These are phyloP conservation scores for Pelobates fuscus DNA, from an alignment of 2,113 vertebrate species.

Conservation along the genomic window DNA sequence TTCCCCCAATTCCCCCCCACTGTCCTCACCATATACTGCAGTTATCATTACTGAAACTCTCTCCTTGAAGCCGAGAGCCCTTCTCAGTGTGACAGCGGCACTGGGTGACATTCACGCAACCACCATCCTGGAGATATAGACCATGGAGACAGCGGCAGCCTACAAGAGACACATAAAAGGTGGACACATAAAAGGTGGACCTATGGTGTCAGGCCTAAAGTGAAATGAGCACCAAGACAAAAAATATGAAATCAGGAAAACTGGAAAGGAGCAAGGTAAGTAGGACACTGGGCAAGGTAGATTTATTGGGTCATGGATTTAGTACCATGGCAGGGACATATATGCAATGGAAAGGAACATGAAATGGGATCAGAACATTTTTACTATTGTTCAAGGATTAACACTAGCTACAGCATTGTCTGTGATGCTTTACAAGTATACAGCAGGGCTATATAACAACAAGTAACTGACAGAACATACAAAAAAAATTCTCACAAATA, in stretches of 20 bases:
- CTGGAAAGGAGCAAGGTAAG: background rate
- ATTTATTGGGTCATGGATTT: too few relatives aligned
- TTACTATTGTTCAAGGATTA: too few relatives aligned
- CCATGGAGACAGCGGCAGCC: slow-evolving; percentile 79
- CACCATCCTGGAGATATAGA: slow-evolving; percentile 69
- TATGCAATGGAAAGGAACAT: too few relatives aligned
- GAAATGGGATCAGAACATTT: too few relatives aligned
- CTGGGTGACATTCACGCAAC: slow-evolving; percentile 73
- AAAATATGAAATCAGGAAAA: rapidly evolving
- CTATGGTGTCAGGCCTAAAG: background rate
- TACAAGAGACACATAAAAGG: slow-evolving; percentile 41
- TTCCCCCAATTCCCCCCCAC: too few relatives aligned
- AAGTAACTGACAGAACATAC: too few relatives aligned
- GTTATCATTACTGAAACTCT: slow-evolving; percentile 61
- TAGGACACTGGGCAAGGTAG: too few relatives aligned
- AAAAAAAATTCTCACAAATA: too few relatives aligned
- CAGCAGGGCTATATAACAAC: too few relatives aligned
- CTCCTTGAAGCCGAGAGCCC: slow-evolving; percentile 63
- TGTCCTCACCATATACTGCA: slow-evolving; percentile 77
- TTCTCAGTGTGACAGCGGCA: slow-evolving; percentile 73
- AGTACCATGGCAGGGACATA: too few relatives aligned
- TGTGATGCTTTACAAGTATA: too few relatives aligned
- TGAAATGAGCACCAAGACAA: rapidly evolving
- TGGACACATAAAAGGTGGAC: background rate
- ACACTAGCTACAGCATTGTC: too few relatives aligned